Evolutionary conservation across 1,140 invertebrate species (phyloP).

Genomic region (Armadillidium nasatum): DNA sequence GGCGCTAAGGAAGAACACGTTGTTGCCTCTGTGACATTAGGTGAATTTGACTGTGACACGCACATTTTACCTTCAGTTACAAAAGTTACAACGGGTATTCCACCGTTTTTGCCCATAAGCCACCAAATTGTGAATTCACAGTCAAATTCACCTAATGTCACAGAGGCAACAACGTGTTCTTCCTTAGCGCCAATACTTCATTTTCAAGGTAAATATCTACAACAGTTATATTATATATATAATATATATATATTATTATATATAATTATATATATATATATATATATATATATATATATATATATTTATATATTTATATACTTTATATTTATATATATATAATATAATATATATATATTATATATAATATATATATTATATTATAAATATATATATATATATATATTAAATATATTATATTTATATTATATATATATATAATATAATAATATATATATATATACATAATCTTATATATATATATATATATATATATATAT

Average conservation of each 20-base stretch:
- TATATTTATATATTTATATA: not conserved
- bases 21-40: not conserved
- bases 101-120: not conserved
- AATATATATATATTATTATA: not conserved
- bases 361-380: too few species aligned
- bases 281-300: constrained; percentile 15
- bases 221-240: too few species aligned
- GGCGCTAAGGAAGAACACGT: not conserved
- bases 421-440: too few species aligned
- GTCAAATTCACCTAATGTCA: not conserved
- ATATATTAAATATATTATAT: too few species aligned
- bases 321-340: not conserved
- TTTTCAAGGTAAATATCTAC: constrained; percentile 7
- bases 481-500: too few species aligned
- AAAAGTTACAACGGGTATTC: not conserved
- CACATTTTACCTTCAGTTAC: not conserved
- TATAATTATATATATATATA: constrained; percentile 5
- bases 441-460: too few species aligned
- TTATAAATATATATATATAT: too few species aligned
- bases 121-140: not conserved
- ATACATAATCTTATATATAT: too few species aligned
- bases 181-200: not conserved
- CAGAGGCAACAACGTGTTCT: not conserved
- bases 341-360: too few species aligned
- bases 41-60: not conserved